Base-by-base conservation (phyloP, 2,797 vertebrate genomes). In the Cynopterus sphinx region DNA sequence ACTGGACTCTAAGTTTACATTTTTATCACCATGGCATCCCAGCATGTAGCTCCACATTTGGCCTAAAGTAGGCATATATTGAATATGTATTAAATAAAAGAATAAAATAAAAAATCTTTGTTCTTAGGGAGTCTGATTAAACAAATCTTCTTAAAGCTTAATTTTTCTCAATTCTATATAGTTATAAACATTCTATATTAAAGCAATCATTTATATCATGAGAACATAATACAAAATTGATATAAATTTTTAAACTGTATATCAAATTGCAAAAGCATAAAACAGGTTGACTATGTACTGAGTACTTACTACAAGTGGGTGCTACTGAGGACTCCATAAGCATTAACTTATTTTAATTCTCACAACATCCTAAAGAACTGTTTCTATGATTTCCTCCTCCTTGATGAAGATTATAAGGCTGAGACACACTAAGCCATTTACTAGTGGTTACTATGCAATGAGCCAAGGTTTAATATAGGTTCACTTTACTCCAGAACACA, bases 61-160 rank as follows among this genome's bases (percentile, higher is more conserved):
- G 43, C 19, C 19, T 79, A 61, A 75, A 91, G 15, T 74, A 75
- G 9, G 11, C 46, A 79, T 83, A 13, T 8, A 57, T 75, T 85
- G 84, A 95, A 90, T 79, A 63, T 65, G 15, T 46, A 53, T 83
- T 90, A 87, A 79, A 81, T 65, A 15, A 63, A 79, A 79, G 17
- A 70, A 74, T 83, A n/a, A 77, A 87, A 87, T 75, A 79, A 84
- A 68, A 1, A 63, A 16, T 74, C 12, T 78, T 57, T 95, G 26
- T 78, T 79, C 9, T 2, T 53, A 49, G 9, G 36, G 92, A 90
- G 6, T 91, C 67, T 63, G 7, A 85, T 91, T 82, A 73, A 89
- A 26, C 2, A 51, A 2, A 92, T 26, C 43, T 83, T 73, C 78
- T 82, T 85, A 67, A 71, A 41, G 3, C 3, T 77, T 79, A 63